These are phyloP conservation scores for Liparis tanakae DNA, from an alignment of 2,797 vertebrate species.

Conservation along the genomic window DNA sequence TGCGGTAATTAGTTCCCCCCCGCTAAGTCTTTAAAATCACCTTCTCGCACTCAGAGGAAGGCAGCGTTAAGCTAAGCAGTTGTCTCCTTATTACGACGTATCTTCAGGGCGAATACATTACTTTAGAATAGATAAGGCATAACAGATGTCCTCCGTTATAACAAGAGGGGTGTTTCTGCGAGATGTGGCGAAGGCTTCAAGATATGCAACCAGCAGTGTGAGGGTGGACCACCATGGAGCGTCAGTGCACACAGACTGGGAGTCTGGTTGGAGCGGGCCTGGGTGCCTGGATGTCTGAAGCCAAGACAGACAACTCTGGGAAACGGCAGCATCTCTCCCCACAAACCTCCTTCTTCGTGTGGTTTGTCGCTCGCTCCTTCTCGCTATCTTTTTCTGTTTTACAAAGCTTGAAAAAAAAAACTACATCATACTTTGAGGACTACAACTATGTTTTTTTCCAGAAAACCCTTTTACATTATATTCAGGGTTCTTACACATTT, in stretches of 20 bases:
- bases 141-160: conserved; percentile 54
- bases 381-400: conserved; percentile 24
- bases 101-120: conserved; percentile 43
- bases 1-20: conserved; percentile 60
- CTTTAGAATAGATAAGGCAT: conserved; percentile 46
- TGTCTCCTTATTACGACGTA: conserved; percentile 48
- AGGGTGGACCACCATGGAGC: conserved; percentile 72
- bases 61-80: conserved; percentile 31
- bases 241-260: conserved; percentile 62
- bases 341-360: conserved; percentile 55
- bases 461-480: not conserved
- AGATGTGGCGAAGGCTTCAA: conserved; percentile 51
- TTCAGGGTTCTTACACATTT: too few species aligned
- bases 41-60: conserved; percentile 42
- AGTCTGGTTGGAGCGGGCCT: conserved; percentile 57
- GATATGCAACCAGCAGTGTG: conserved; percentile 61
- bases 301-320: conserved; percentile 68
- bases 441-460: not conserved
- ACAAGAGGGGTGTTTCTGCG: conserved; percentile 49
- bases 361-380: conserved; percentile 44
- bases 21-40: conserved; percentile 59
- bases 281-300: conserved; percentile 76
- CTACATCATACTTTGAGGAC: not conserved
- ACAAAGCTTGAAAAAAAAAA: conserved; percentile 26
- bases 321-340: conserved; percentile 63